Percentiles rank a stretch among this genome's conserved stretches.
Evolutionary conservation across 2,113 vertebrate species (phyloP).

Genomic region (Gobiocypris rarus): DNA sequence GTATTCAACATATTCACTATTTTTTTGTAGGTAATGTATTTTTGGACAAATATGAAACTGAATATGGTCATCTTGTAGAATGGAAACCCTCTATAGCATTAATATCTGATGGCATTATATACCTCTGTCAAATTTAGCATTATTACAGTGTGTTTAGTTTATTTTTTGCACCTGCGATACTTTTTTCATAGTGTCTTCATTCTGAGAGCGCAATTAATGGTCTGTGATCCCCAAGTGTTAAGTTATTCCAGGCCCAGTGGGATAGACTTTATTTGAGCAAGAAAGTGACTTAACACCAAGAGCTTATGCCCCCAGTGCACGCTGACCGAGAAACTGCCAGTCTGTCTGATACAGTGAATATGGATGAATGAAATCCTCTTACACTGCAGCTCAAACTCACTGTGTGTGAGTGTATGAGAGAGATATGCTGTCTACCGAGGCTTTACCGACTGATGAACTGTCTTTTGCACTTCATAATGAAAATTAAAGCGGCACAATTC

Average conservation of each 20-base stretch:
- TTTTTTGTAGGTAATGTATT: background rate
- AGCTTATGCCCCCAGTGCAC: constrained; percentile 14
- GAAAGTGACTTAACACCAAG: constrained; percentile 34
- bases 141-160: background rate
- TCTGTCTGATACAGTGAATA: constrained; percentile 49
- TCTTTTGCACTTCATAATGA: constrained; percentile 69
- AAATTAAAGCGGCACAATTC: constrained; percentile 63
- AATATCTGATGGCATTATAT: background rate
- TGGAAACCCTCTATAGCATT: background rate
- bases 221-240: constrained; percentile 27
- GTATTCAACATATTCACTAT: too few species aligned
- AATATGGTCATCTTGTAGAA: background rate
- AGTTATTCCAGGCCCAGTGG: constrained; percentile 32
- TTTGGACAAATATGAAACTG: background rate
- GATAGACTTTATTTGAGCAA: constrained; percentile 20
- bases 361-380: constrained; percentile 74
- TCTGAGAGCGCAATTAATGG: background rate
- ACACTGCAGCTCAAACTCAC: constrained; percentile 62
- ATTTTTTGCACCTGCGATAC: background rate
- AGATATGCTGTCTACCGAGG: constrained; percentile 31
- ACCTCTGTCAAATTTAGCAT: too few species aligned
- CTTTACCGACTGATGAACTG: constrained; percentile 29
- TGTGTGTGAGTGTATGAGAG: constrained; percentile 29
- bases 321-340: constrained; percentile 23
- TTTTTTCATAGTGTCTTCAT: background rate